Base-by-base conservation (phyloP, 2,888 invertebrate species). In the Chymomyza procnemis region DNA sequence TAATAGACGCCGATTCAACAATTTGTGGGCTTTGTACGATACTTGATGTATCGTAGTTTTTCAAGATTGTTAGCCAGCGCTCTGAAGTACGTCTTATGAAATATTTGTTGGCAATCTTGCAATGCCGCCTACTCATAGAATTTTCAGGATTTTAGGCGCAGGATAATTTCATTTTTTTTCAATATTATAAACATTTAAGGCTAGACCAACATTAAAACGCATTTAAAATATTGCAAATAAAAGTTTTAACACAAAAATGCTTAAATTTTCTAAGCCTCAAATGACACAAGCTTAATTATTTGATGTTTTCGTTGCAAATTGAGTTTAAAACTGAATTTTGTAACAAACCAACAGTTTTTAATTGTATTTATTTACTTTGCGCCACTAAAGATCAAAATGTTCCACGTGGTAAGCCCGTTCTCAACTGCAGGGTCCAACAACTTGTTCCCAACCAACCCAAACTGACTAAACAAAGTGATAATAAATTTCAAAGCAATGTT, bases 361-460 rank as follows among this genome's bases (percentile, higher is more conserved):
- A 41, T 41, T 41, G 34, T 41, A 41, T 41, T 41, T 41, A 41
- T 41, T 41, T 41, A 41, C 34, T 41, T 41, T 41, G 34, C 34
- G 12, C 34, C 34, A 41, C 34, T 12, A 41, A 41, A 41, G 34
- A 41, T 41, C 34, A 12, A 12, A 41, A 41, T 41, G 34, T 41
- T 12, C 34, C 12, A 12, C 12, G 34, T 41, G 34, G 34, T 41
- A 41, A 41, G 34, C 9, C 12, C 12, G 34, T 41, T 41, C 12
- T 41, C n/a, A 41, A 41, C 34, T 12, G 34, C 34, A 41, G 34
- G 34, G 12, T 41, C 12, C 5, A 55, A 21, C 54, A 56, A 63
- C 34, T 55, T 63, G 46, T 55, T 22, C 56, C 54, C 56, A 67
- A 64, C 34, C 30, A 48, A 30, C 16, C 19, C 16, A 18, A n/a